Base-by-base conservation (phyloP, 2,113 vertebrate species). In the Leptosomus discolor region DNA sequence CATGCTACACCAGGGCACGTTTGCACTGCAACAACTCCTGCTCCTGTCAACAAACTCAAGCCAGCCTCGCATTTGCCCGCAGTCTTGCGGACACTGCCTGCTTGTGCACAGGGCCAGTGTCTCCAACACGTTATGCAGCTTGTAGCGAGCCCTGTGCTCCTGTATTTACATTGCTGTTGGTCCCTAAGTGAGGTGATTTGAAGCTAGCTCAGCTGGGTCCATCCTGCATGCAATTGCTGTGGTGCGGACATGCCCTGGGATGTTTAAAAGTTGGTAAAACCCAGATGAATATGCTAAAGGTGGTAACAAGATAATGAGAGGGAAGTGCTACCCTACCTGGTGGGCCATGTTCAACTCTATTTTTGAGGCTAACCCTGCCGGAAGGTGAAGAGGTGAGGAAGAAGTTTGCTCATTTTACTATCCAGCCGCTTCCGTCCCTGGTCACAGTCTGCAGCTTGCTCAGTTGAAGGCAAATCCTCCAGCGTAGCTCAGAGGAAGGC, bases 31-130 rank as follows among this genome's bases (percentile, higher is more conserved):
- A 36, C 70, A 76, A 6, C 53, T 88, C 48, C 65, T 0, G 2
- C 65, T 79, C 74, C 15, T 27, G 32, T 23, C 57, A 69, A 37
- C 54, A 57, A 30, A 80, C 39, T 8, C 6, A 6, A 45, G 50
- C 3, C 32, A 63, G 46, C 24, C 68, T 67, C 0, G 0, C 0
- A 0, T 54, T 58, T 27, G 64, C 14, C n/a, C 4, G 1, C 0
- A 0, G 16, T n/a, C 54, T 37, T 41, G 14, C 0, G 15, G 43
- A 34, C 30, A 26, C 39, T 8, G 39, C 11, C 14, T 48, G 15
- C 30, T 30, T 20, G 29, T n/a, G 51, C 8, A 1, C 30, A 15
- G 51, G 34, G n/a, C 15, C 8, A 4, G 64, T 26, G 81, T 46
- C 60, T 85, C 26, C n/a, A 37, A 37, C 7, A 19, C 50, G 71